A percentile compares a stretch with the other conserved stretches of the same genome.
Evolutionary conservation across 2,888 invertebrate genomes (phyloP).

Genomic region (Eupithecia subfuscata): DNA sequence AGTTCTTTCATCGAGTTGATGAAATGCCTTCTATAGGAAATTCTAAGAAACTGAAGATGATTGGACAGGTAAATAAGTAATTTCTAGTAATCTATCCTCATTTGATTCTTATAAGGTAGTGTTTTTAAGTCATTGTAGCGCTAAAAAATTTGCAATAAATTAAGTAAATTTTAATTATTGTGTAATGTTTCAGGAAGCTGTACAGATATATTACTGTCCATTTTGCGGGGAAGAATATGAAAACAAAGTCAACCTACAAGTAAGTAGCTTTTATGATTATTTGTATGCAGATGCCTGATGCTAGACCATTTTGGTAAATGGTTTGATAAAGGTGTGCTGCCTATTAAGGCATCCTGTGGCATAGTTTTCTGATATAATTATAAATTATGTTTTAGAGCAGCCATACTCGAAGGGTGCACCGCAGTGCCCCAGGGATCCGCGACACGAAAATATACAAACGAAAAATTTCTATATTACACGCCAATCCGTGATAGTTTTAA

Average conservation of each 20-base stretch:
- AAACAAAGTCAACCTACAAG: constrained; percentile 86
- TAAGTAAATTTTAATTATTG: not conserved
- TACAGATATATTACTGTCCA: constrained; percentile 72
- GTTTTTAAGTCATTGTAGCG: no score
- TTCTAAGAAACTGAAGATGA: constrained; percentile 71
- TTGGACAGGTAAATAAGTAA: constrained; percentile 55
- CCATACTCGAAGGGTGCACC: no score
- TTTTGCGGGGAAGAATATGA: constrained; percentile 88
- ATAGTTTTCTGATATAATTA: not conserved
- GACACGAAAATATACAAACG: no score
- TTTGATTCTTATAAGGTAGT: not conserved
- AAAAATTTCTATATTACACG: no score
- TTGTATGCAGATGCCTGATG: not conserved
- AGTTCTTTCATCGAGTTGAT: constrained; percentile 76
- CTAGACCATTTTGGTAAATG: not conserved
- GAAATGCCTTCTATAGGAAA: constrained; percentile 71
- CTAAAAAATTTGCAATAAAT: no score
- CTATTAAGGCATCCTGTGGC: not conserved
- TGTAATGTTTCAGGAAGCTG: constrained; percentile 66
- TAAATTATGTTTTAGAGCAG: not conserved
- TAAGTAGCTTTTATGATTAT: constrained; percentile 55
- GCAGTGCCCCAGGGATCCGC: no score
- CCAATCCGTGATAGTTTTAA: no score
- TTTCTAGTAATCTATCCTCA: not conserved
- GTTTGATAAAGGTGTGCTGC: not conserved